These are phyloP conservation scores for Phrynocephalus forsythii DNA, from an alignment of 2,797 vertebrate species.

Conservation along the genomic window DNA sequence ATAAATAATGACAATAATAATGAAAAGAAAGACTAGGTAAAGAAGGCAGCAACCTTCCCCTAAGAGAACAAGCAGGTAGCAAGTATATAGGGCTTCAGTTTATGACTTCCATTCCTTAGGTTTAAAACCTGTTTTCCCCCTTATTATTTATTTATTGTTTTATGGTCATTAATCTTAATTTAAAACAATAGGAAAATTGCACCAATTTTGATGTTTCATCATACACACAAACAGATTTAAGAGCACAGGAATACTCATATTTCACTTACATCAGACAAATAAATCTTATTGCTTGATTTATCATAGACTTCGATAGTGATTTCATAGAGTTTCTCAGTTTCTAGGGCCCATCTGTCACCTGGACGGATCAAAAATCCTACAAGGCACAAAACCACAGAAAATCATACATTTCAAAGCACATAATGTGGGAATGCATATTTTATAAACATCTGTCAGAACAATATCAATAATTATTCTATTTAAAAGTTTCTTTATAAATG, in stretches of 20 bases:
- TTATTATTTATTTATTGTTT: not conserved
- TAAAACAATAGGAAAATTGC: not conserved
- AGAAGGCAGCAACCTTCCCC: not conserved
- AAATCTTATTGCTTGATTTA: slow-evolving; percentile 91
- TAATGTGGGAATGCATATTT: not conserved
- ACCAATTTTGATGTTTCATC: slow-evolving; percentile 8
- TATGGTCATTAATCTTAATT: not conserved
- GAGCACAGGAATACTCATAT: slow-evolving; percentile 20
- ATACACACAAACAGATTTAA: slow-evolving; percentile 18
- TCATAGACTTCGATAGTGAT: slow-evolving; percentile 92
- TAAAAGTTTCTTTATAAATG: not conserved
- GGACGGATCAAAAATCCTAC: slow-evolving; percentile 91
- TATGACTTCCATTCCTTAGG: not conserved
- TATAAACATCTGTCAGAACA: not conserved
- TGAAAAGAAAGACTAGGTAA: not conserved
- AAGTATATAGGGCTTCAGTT: not conserved
- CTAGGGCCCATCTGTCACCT: slow-evolving; percentile 94
- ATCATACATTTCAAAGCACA: not conserved
- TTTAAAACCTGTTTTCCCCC: not conserved
- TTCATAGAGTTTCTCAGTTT: slow-evolving; percentile 87
- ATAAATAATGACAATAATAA: too few species aligned
- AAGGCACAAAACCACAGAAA: slow-evolving; percentile 52
- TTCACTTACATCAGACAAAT: slow-evolving; percentile 91
- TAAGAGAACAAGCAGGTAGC: not conserved
- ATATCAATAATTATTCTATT: not conserved